A percentile compares a stretch with the other conserved stretches of the same genome.
Evolutionary conservation across 2,113 vertebrate species (phyloP).

Genomic region (Ictidomys tridecemlineatus): DNA sequence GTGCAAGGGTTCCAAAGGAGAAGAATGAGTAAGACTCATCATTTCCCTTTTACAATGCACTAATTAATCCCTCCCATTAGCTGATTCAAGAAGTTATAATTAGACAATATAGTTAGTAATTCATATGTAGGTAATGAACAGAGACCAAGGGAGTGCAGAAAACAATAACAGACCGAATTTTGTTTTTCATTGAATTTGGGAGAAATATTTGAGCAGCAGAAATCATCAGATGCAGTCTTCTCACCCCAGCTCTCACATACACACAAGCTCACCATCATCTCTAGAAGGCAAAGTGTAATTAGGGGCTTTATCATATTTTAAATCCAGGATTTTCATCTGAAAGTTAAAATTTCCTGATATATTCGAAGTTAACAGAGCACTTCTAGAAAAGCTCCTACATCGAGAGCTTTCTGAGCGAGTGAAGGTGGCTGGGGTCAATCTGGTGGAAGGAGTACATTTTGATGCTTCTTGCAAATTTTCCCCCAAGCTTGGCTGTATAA

Average conservation of each 20-base stretch:
- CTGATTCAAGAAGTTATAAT: not conserved
- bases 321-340: not conserved
- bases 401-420: not conserved
- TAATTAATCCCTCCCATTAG: not conserved
- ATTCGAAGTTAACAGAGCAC: not conserved
- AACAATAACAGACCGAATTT: not conserved
- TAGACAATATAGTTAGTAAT: not conserved
- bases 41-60: not conserved
- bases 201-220: constrained; percentile 17
- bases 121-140: not conserved
- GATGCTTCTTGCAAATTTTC: not conserved
- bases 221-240: not conserved
- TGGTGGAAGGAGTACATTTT: not conserved
- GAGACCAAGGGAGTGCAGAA: not conserved
- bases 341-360: not conserved
- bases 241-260: not conserved
- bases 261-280: not conserved
- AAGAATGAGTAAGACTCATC: not conserved
- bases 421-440: not conserved
- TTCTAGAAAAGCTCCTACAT: not conserved
- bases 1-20: not conserved
- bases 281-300: not conserved
- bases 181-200: not conserved
- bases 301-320: not conserved
- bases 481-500: not conserved